Percentiles rank a stretch among this genome's conserved stretches.
These are phyloP conservation scores for Zosterops japonicus DNA, from an alignment of 2,113 vertebrate species.

Conservation along the genomic window DNA sequence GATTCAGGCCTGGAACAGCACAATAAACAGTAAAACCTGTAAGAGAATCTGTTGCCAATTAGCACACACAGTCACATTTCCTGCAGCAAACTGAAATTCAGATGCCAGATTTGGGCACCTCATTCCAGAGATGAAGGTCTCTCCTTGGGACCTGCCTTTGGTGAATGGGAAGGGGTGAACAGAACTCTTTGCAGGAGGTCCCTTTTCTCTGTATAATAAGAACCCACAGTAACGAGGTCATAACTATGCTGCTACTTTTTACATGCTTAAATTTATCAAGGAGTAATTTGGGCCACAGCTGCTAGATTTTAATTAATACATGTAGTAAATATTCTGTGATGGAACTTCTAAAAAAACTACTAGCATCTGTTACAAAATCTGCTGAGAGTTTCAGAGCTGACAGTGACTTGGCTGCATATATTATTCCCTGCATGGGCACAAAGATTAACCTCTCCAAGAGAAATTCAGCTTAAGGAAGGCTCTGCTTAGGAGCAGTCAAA, in stretches of 20 bases:
- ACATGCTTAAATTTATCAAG: not conserved
- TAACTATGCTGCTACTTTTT: not conserved
- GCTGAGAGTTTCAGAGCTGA: not conserved
- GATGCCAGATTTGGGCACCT: not conserved
- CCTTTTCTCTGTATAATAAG: not conserved
- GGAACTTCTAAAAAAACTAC: not conserved
- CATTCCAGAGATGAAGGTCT: not conserved
- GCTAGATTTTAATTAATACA: conserved; percentile 47
- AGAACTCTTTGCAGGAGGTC: not conserved
- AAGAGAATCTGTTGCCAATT: not conserved
- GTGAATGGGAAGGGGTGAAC: not conserved
- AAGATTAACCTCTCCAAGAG: not conserved
- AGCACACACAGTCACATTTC: not conserved
- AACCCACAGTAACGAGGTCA: not conserved
- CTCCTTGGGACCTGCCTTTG: not conserved
- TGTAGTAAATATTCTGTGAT: conserved; percentile 30
- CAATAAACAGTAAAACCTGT: not conserved
- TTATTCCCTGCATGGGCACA: not conserved
- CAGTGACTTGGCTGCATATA: not conserved
- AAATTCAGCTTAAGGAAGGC: not conserved
- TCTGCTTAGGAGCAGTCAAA: not conserved
- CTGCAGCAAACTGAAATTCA: not conserved
- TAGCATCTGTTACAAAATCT: conserved; percentile 33
- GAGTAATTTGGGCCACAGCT: not conserved
- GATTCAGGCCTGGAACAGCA: not conserved